Evolutionary conservation across 1,140 invertebrate genomes (phyloP).

Genomic region (Arion vulgaris): DNA sequence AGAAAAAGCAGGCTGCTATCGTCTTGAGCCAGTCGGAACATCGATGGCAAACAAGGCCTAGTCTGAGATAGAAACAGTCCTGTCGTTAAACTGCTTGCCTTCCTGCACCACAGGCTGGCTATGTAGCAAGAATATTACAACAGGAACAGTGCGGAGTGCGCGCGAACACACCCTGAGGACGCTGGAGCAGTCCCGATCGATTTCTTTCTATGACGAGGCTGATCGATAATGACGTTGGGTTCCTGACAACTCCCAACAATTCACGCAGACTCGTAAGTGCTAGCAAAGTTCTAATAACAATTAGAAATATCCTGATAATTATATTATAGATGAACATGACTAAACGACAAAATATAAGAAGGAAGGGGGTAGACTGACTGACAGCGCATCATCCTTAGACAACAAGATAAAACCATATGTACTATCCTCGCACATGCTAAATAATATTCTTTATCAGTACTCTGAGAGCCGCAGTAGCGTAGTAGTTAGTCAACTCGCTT

Average conservation of each 20-base stretch:
- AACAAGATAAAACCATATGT: too few species aligned
- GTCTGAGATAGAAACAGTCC: slow-evolving; percentile 20
- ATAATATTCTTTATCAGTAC: too few species aligned
- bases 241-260: neutral
- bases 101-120: neutral
- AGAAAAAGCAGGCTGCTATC: neutral
- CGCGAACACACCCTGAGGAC: slow-evolving; percentile 3
- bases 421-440: too few species aligned
- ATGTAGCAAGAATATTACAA: slow-evolving; percentile 27
- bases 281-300: too few species aligned
- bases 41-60: neutral
- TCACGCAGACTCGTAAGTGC: too few species aligned
- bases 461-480: too few species aligned
- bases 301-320: too few species aligned
- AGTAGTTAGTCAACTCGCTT: too few species aligned
- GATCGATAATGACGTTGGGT: slow-evolving; percentile 18
- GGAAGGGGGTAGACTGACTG: too few species aligned
- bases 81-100: slow-evolving; percentile 1
- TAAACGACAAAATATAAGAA: too few species aligned
- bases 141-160: neutral
- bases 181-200: slow-evolving; percentile 6
- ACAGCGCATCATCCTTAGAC: too few species aligned
- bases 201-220: neutral
- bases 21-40: neutral
- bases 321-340: too few species aligned